Evolutionary conservation across 2,888 invertebrate species (phyloP).

Genomic region (Tetragonula carbonaria): DNA sequence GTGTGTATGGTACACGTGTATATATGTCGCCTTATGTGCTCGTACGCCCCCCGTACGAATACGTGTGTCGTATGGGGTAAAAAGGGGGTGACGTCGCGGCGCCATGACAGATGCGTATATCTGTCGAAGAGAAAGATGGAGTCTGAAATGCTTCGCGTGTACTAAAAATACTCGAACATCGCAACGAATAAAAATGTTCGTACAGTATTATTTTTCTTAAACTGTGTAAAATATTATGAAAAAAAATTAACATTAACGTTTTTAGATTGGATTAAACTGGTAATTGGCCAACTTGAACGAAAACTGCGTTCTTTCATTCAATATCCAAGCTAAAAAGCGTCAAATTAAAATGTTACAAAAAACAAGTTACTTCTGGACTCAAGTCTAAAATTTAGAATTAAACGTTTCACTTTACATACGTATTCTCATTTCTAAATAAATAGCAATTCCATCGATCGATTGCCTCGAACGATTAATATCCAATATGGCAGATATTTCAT

Average conservation of each 20-base stretch:
- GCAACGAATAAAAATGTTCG: background rate
- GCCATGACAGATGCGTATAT: conserved; percentile 76
- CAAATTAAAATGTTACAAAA: too few relatives aligned
- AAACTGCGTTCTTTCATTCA: background rate
- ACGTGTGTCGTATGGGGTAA: conserved; percentile 65
- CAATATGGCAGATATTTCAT: background rate
- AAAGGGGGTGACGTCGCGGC: conserved; percentile 69
- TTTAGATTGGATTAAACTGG: background rate
- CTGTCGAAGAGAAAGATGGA: conserved; percentile 69
- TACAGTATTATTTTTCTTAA: background rate
- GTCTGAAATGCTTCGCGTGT: conserved; percentile 46
- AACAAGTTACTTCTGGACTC: too few relatives aligned
- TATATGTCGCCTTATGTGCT: conserved; percentile 50
- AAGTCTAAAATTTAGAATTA: background rate
- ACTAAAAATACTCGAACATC: conserved; percentile 26
- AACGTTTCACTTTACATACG: background rate
- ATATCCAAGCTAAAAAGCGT: background rate
- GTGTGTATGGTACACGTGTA: conserved; percentile 40
- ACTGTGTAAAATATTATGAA: background rate
- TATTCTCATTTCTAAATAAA: background rate
- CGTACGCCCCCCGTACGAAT: conserved; percentile 52
- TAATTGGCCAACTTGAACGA: background rate
- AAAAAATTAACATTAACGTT: too few relatives aligned
- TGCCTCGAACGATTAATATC: background rate
- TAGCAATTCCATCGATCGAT: background rate